Evolutionary conservation across 1,140 invertebrate genomes (phyloP).

Genomic region (Platorchestia sp.): DNA sequence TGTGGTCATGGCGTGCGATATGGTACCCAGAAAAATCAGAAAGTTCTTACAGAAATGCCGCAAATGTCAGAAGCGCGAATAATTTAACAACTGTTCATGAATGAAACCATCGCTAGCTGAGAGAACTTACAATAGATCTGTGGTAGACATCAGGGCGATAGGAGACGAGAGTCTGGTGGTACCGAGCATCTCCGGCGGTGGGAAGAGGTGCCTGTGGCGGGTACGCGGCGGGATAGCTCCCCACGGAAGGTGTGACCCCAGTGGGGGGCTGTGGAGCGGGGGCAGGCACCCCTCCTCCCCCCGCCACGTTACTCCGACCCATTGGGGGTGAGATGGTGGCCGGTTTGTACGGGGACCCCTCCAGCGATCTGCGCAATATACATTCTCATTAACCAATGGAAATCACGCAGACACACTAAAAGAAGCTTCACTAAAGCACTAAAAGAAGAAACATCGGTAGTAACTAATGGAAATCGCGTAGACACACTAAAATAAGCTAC

Average conservation of each 20-base stretch:
- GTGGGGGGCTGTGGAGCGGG: constrained; percentile 41
- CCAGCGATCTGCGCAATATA: not conserved
- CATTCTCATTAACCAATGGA: not conserved
- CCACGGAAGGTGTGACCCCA: constrained; percentile 7
- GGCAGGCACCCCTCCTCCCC: constrained; percentile 29
- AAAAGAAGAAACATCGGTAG: too few relatives aligned
- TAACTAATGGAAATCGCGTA: too few relatives aligned
- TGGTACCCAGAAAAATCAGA: not conserved
- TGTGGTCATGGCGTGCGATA: not conserved
- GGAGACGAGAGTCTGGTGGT: constrained; percentile 15
- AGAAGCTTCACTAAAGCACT: too few relatives aligned
- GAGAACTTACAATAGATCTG: not conserved
- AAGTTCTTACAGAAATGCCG: not conserved
- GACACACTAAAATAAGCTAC: too few relatives aligned
- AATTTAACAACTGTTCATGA: too few relatives aligned
- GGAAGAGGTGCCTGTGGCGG: constrained; percentile 25
- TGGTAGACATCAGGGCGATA: not conserved
- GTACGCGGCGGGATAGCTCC: constrained; percentile 25
- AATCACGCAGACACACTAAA: not conserved
- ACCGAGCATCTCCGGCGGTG: constrained; percentile 26
- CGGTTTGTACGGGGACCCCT: constrained; percentile 12
- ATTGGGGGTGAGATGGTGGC: constrained; percentile 31
- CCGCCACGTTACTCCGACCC: constrained; percentile 33
- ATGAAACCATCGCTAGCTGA: not conserved
- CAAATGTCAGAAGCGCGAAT: not conserved